Evolutionary conservation across 2,888 invertebrate genomes (phyloP).

Genomic region (Lasius fuliginosus): DNA sequence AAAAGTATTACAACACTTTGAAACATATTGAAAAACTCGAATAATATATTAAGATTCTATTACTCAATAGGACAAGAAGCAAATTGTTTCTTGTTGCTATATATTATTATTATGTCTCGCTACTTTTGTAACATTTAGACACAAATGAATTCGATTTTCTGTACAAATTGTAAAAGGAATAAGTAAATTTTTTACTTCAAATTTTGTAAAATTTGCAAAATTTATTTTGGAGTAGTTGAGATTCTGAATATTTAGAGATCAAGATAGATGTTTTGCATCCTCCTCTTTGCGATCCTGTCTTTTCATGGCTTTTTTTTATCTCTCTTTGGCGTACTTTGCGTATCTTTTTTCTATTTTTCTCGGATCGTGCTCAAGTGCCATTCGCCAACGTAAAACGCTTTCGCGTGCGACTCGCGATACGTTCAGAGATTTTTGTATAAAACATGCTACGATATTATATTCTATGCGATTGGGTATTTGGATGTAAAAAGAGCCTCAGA

Average conservation of each 20-base stretch:
- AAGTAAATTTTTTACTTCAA: background rate
- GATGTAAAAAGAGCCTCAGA: slow-evolving; percentile 5
- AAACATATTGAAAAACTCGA: background rate
- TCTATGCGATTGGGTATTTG: slow-evolving; percentile 2
- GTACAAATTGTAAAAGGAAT: background rate
- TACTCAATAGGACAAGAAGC: background rate
- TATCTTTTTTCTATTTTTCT: slow-evolving; percentile 26
- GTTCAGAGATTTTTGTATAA: slow-evolving; percentile 36
- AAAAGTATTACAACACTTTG: background rate
- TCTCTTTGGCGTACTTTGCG: slow-evolving; percentile 13
- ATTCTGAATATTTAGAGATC: background rate
- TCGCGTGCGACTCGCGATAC: slow-evolving; percentile 28
- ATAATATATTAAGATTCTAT: background rate
- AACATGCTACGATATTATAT: slow-evolving; percentile 31
- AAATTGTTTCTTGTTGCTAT: background rate
- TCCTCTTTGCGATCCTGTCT: slow-evolving; percentile 10
- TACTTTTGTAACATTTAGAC: slow-evolving; percentile 1
- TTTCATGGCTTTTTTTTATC: background rate
- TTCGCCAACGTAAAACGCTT: slow-evolving; percentile 39
- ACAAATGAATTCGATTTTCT: background rate
- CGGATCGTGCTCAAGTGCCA: slow-evolving; percentile 35
- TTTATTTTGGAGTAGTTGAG: background rate
- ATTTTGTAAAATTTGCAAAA: background rate
- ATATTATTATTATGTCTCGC: background rate
- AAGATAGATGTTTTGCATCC: background rate